Evolutionary conservation across 2,113 vertebrate species (phyloP), one percentile per base, ranked within the genome.

Genomic region (Neodon shergylaensis): DNA sequence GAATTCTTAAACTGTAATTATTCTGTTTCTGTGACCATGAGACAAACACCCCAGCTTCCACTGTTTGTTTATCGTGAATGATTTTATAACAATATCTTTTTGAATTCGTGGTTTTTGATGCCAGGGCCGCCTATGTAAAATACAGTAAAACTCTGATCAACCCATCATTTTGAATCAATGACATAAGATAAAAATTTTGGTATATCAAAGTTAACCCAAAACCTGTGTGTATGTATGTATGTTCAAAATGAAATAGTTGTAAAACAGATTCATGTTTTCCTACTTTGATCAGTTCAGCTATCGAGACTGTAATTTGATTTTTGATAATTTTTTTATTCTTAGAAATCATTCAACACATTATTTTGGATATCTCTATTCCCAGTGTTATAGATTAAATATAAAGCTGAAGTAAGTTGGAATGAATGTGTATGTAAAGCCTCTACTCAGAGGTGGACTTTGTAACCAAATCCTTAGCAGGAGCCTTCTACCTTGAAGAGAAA

Each of bases 11-110:
- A 88, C 68, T 66, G 36, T 76, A 14, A 73, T 78, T 90, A 68
- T 76, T 91, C 82, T 85, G 13, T 74, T 87, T 90, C 91, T 79
- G 49, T 79, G 49, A 81, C 33, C 26, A 58, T 0, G 61, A 58
- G n/a, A 79, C 83, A 93, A 86, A 87, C 47, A 26, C 16, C 36
- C 63, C 47, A 33, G 2, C 22, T 92, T 90, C 24, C 82, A 44
- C 28, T 92, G 58, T 58, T 21, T 72, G 22, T 78, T 88, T 92
- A 83, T 91, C 85, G 49, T 79, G 49, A 76, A 19, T 83, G 58
- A 44, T 94, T 79, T 97, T 72, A 54, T 95, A 81, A 65, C 70
- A 82, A 65, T 85, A n/a, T 84, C 86, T 87, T 95, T 94, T 74
- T 91, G 17, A 47, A 90, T 94, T 88, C 42, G 31, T 93, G 47